Conservation (phyloP, 2,797 vertebrate species). For the Semaprochilodus insignis region DNA sequence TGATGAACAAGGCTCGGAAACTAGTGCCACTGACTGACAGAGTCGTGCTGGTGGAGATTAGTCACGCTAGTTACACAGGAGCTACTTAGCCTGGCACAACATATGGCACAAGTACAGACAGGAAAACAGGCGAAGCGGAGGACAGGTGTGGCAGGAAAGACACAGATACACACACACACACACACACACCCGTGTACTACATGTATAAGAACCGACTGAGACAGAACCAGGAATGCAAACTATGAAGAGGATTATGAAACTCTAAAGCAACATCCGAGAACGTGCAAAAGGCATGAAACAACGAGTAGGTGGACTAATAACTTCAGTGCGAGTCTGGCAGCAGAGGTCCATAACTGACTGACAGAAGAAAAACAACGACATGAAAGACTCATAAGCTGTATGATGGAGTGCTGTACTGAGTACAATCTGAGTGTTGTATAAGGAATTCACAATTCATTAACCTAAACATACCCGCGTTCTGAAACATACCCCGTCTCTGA, state of each 20-base stretch:
- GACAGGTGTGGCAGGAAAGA: slow-evolving; percentile 42
- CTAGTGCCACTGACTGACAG: not conserved
- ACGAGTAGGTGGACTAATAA: not conserved
- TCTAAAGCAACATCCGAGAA: slow-evolving; percentile 8
- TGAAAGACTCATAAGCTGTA: not conserved
- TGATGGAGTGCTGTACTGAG: too few species aligned
- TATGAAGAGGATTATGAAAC: slow-evolving; percentile 31
- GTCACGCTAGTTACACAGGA: slow-evolving; percentile 37
- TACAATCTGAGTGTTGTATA: too few species aligned
- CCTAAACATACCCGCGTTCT: too few species aligned
- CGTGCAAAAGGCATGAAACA: not conserved
- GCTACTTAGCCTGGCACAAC: slow-evolving; percentile 54
- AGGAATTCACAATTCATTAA: not conserved
- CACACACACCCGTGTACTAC: not conserved
- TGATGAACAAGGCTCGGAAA: not conserved
- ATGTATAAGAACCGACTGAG: not conserved
- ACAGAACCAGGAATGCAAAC: slow-evolving; percentile 1
- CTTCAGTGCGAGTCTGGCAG: too few species aligned
- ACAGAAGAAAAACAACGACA: not conserved
- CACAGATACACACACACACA: slow-evolving; percentile 9
- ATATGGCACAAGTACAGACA: slow-evolving; percentile 63
- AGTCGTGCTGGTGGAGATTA: slow-evolving; percentile 43
- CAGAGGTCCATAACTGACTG: not conserved
- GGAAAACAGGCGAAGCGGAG: slow-evolving; percentile 30
- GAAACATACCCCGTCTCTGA: too few species aligned